Evolutionary conservation across 2,797 vertebrate species (phyloP), one percentile per base, ranked within the genome.

Genomic region (Pseudotriccus pelzelni): DNA sequence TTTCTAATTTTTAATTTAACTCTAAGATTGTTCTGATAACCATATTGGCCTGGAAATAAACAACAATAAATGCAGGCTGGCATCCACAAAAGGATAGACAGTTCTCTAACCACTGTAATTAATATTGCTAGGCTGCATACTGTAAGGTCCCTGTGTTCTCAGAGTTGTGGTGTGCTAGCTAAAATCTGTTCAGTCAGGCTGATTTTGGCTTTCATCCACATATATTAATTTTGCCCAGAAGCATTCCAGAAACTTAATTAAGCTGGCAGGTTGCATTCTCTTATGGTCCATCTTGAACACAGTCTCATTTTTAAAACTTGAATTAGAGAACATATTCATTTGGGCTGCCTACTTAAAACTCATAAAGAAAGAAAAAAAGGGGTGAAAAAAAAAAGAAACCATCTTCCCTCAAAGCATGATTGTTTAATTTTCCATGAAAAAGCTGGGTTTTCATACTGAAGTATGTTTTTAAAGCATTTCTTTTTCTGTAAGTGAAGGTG

Each of bases 211-310:
- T 92, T 89, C 95, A 90, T 94, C 90, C 87, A 96, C 73, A 92
- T 83, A 85, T 94, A 97, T 94, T 97, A 96, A 95, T 96, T 97
- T 97, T 96, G 62, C 94, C 88, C 69, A 76, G 84, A 97, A 96
- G 80, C 90, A 94, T 94, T 97, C 96, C 95, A 97, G 93, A 97
- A 97, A 95, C 64, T 95, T 97, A 97, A 97, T 97, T 97, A 97
- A 97, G 72, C 91, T 97, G 96, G 92, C 93, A 96, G 87, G 44
- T 96, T 97, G 46, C 81, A 63, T 97, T 89, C 74, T 94, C 52
- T 95, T 84, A 77, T 67, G 66, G 89, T 96, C 74, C 56, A 88
- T 96, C 83, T 94, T 96, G 66, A 97, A 96, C 62, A 84, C 24
- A 96, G 66, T 94, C 89, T 96, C 80, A 96, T 93, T 97, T 96